Percentiles rank a stretch among this genome's conserved stretches.
These are phyloP conservation scores for Yasuhikotakia modesta DNA, from an alignment of 2,797 vertebrate species.

Conservation along the genomic window DNA sequence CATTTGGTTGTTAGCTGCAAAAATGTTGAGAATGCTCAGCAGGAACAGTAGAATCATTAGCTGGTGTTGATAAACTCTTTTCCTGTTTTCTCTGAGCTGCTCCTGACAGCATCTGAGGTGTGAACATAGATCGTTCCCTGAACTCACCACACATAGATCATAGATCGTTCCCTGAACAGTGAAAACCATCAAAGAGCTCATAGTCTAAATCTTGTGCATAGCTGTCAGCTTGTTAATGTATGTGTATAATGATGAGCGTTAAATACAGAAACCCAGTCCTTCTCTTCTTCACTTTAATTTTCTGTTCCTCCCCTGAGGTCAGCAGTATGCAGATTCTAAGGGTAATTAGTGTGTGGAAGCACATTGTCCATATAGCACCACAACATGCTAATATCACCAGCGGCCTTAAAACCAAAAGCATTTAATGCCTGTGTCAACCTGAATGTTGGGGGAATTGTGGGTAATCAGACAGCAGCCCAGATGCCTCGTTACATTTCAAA, in stretches of 20 bases:
- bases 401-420: not conserved
- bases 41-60: conserved; percentile 21
- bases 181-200: not conserved
- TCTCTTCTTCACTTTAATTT: not conserved
- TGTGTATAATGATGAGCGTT: not conserved
- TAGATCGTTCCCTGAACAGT: conserved; percentile 7
- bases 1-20: not conserved
- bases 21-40: not conserved
- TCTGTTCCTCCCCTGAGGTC: not conserved
- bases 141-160: too few species aligned
- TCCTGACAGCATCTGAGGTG: conserved; percentile 49
- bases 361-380: not conserved
- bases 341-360: not conserved
- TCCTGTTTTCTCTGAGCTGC: conserved; percentile 8
- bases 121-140: conserved; percentile 21
- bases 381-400: conserved; percentile 20
- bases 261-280: not conserved
- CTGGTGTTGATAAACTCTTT: conserved; percentile 38
- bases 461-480: not conserved
- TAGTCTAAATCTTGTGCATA: not conserved
- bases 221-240: not conserved
- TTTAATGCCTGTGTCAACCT: not conserved
- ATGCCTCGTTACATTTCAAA: not conserved
- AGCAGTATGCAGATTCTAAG: not conserved
- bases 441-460: not conserved